Conservation (phyloP, 2,113 vertebrate species). For the Sylvilagus bachmani region DNA sequence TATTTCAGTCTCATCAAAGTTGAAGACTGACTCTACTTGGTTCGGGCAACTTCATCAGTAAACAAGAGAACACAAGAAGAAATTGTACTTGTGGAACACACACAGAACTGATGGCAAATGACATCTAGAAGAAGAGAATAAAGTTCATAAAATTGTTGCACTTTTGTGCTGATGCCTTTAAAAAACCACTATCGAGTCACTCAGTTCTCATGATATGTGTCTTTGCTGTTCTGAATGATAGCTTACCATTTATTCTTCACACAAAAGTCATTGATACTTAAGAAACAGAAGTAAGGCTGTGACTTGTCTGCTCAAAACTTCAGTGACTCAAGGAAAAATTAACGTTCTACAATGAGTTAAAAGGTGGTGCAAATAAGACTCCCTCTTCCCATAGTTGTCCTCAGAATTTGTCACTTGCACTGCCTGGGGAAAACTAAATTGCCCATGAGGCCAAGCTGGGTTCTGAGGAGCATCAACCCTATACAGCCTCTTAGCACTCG, state of each 20-base stretch:
- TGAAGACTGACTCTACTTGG: neutral
- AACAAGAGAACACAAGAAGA: neutral
- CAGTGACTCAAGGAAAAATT: neutral
- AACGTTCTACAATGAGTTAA: neutral
- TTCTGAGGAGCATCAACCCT: neutral
- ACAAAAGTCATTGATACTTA: neutral
- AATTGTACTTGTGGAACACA: too few relatives aligned
- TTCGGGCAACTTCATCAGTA: neutral
- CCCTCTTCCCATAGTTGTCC: neutral
- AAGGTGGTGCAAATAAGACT: neutral
- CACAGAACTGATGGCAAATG: neutral
- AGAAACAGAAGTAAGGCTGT: neutral
- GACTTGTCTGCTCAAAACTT: neutral
- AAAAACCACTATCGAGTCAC: neutral
- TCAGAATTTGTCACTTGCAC: neutral
- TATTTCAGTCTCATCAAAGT: neutral
- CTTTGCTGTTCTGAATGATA: neutral
- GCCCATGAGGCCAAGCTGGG: accelerated
- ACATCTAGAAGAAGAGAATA: neutral
- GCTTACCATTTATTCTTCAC: neutral
- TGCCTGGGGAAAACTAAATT: neutral
- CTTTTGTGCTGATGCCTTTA: neutral
- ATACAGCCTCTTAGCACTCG: accelerated
- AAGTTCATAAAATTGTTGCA: neutral
- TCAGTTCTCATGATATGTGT: neutral